These are phyloP conservation scores for Agriopis marginaria DNA, from an alignment of 2,888 invertebrate genomes.

Conservation along the genomic window DNA sequence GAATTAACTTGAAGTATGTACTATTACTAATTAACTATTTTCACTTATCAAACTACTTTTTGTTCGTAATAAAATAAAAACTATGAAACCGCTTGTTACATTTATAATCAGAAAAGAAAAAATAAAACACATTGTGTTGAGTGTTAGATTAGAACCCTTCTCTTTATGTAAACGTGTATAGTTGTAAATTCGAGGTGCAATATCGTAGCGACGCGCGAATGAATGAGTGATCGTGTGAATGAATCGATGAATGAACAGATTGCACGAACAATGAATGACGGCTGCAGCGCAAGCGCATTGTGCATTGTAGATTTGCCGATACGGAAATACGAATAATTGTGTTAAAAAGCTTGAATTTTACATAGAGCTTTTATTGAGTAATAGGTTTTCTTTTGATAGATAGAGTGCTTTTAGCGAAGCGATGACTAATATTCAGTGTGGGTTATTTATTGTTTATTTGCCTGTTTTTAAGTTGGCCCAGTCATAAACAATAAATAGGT, in stretches of 20 bases:
- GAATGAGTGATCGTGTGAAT: constrained; percentile 31
- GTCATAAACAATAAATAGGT: too few species aligned
- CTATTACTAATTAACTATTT: too few species aligned
- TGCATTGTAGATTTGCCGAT: constrained; percentile 30
- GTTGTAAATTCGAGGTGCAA: constrained; percentile 25
- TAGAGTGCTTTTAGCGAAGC: not conserved
- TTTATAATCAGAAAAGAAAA: not conserved
- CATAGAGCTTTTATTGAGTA: not conserved
- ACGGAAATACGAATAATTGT: constrained; percentile 23
- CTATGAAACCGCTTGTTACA: not conserved
- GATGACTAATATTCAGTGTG: not conserved
- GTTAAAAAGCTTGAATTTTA: constrained; percentile 15
- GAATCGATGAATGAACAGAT: constrained; percentile 30
- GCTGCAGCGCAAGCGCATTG: constrained; percentile 17
- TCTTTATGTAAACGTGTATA: constrained; percentile 1
- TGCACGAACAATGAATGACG: constrained; percentile 20
- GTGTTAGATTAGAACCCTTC: not conserved
- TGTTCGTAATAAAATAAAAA: too few species aligned
- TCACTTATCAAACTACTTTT: too few species aligned
- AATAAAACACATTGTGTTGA: not conserved
- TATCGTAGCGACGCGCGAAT: constrained; percentile 25
- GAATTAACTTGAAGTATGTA: too few species aligned
- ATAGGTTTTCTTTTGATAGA: not conserved
- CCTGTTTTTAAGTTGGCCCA: too few species aligned
- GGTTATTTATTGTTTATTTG: too few species aligned